Percentiles rank a stretch among this genome's conserved stretches.
phyloP scores from a whole-genome alignment of 2,797 vertebrate genomes.

The Alectoris magna region DNA sequence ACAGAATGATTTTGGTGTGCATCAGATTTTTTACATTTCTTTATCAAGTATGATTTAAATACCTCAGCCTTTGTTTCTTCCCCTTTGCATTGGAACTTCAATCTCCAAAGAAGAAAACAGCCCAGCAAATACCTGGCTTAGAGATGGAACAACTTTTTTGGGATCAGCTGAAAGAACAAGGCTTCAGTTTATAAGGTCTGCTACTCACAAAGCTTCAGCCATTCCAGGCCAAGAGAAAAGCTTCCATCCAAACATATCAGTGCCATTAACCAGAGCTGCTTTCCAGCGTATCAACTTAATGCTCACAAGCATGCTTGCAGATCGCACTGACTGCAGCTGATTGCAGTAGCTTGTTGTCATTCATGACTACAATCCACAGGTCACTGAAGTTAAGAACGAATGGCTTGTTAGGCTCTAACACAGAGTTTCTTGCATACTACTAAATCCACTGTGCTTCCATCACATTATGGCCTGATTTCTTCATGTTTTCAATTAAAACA shows the following conservation, averaged over 20 bases:
- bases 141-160: neutral
- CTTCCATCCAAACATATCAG: neutral
- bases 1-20: neutral
- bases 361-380: neutral
- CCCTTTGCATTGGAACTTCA: neutral
- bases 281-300: neutral
- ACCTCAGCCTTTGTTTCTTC: neutral
- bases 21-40: neutral
- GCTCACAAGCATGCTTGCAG: neutral
- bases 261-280: neutral
- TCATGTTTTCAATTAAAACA: neutral
- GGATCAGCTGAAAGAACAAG: neutral
- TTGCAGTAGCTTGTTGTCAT: neutral
- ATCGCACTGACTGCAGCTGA: neutral
- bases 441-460: neutral
- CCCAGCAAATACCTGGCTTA: neutral
- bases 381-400: neutral
- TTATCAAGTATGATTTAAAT: neutral
- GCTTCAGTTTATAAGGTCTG: neutral
- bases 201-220: neutral
- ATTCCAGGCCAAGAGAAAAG: neutral
- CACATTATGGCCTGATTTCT: neutral
- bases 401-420: neutral
- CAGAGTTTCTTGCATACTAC: neutral
- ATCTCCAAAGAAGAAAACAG: neutral